Percentiles rank a stretch among this genome's conserved stretches.
phyloP scores from a whole-genome alignment of 2,797 vertebrate genomes.

The Karalla daura region DNA sequence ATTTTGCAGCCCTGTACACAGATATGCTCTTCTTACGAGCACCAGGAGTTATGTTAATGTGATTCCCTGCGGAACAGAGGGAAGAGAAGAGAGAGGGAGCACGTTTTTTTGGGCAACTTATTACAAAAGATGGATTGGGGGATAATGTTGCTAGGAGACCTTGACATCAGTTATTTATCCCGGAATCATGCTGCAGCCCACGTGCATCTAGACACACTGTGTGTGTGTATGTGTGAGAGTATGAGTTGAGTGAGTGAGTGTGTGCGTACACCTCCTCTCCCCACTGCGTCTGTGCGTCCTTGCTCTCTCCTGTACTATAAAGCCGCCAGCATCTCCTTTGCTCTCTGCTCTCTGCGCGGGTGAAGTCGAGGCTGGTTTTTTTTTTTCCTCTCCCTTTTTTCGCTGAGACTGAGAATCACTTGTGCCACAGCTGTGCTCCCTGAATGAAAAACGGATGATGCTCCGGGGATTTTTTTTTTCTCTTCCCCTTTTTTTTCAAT shows the following conservation, averaged over 20 bases:
- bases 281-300: conserved; percentile 52
- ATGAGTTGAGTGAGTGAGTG: too few species aligned
- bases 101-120: conserved; percentile 7
- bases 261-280: conserved; percentile 24
- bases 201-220: conserved; percentile 15
- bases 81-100: not conserved
- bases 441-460: conserved; percentile 13
- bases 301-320: conserved; percentile 61
- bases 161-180: conserved; percentile 56
- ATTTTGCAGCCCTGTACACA: too few species aligned
- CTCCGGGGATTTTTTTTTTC: conserved; percentile 5
- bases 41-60: not conserved
- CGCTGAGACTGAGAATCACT: not conserved
- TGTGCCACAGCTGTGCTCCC: conserved; percentile 3
- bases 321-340: conserved; percentile 51
- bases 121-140: conserved; percentile 23
- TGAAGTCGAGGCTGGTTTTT: conserved; percentile 27
- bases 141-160: conserved; percentile 78
- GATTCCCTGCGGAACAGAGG: not conserved
- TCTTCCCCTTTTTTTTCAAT: not conserved
- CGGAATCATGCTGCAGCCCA: conserved; percentile 55
- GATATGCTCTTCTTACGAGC: not conserved
- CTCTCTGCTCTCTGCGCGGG: conserved; percentile 29
- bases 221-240: conserved; percentile 30
- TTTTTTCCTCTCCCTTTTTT: too few species aligned